Conservation (phyloP, 30 jellyfish, hydroid and myxozoan species). For the Nemopilema nomurai region DNA sequence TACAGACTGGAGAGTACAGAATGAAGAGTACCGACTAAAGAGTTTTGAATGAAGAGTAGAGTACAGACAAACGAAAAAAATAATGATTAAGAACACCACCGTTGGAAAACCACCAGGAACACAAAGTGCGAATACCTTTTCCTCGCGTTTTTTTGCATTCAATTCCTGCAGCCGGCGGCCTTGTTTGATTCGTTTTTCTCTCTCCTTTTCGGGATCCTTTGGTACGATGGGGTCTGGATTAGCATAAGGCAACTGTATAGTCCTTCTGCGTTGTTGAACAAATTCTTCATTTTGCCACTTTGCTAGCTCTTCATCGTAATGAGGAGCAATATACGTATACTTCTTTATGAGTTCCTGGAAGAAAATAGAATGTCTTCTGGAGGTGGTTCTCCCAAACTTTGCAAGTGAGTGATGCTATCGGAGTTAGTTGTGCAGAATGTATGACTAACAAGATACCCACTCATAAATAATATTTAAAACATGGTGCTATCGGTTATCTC, state of each 20-base stretch:
- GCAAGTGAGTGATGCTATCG: background rate
- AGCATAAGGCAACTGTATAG: slow-evolving; percentile 71
- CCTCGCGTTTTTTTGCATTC: slow-evolving; percentile 84
- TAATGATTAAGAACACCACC: too few species aligned
- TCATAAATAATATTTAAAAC: too few species aligned
- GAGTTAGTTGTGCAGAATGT: too few species aligned
- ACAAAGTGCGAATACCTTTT: slow-evolving; percentile 39
- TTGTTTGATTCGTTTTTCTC: slow-evolving; percentile 78
- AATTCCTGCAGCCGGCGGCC: slow-evolving; percentile 87
- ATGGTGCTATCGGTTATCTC: too few species aligned
- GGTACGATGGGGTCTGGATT: slow-evolving; percentile 50
- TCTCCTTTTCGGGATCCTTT: slow-evolving; percentile 80
- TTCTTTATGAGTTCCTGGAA: slow-evolving; percentile 69
- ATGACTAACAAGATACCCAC: too few species aligned
- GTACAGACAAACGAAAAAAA: too few species aligned
- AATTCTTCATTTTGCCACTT: slow-evolving; percentile 63
- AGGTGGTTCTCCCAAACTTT: background rate
- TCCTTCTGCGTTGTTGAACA: slow-evolving; percentile 26
- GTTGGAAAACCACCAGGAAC: background rate
- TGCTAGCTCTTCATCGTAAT: slow-evolving; percentile 72
- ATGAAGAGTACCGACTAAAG: too few species aligned
- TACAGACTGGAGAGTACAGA: too few species aligned
- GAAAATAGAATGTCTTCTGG: too few species aligned
- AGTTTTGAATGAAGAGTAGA: too few species aligned
- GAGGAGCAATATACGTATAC: slow-evolving; percentile 67